Evolutionary conservation across 2,888 invertebrate species (phyloP), one percentile per base, ranked within the genome.

Genomic region (Tolmerus cingulatus): DNA sequence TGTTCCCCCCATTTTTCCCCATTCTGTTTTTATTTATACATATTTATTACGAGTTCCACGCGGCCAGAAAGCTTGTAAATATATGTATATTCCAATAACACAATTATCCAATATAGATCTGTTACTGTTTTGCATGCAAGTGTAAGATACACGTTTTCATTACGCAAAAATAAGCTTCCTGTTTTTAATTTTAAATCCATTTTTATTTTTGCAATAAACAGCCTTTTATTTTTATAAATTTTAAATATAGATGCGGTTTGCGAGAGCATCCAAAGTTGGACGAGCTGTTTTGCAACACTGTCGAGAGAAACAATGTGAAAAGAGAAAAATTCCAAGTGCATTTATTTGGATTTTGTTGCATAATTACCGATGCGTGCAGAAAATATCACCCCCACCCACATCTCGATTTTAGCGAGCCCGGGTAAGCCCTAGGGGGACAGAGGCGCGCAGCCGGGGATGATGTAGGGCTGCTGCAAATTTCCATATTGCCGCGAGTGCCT

Each of bases 401-500:
- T 7, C 23, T 23, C 66, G 7, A 66, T 66, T 66, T 0, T 5
- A 9, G 3, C 12, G 23, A 19, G 66, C 66, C 66, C 66, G 66
- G 66, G 66, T 27, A 19, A 19, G 23, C 27, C 66, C 23, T 12
- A 4, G 27, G 66, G 8, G 66, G 66, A 27, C 9, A 66, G 23
- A 66, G 23, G 1, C 66, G 23, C 66, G 27, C 66, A 66, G 19
- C 66, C 66, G 9, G 66, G 66, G 66, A 66, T 66, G 66, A 66
- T 66, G 66, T 66, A 27, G 66, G 12, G 66, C 66, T 66, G 76
- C 34, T 40, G 76, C 76, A 74, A 46, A 43, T 46, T 23, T 34
- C 74, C 43, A 74, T 85, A 85, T 85, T 74, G 43, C 46, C 46
- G 85, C 27, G 46, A 85, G 43, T 85, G 46, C 74, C 74, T 74